Base-by-base conservation (phyloP, 2,888 invertebrate genomes). In the Thera britannica region DNA sequence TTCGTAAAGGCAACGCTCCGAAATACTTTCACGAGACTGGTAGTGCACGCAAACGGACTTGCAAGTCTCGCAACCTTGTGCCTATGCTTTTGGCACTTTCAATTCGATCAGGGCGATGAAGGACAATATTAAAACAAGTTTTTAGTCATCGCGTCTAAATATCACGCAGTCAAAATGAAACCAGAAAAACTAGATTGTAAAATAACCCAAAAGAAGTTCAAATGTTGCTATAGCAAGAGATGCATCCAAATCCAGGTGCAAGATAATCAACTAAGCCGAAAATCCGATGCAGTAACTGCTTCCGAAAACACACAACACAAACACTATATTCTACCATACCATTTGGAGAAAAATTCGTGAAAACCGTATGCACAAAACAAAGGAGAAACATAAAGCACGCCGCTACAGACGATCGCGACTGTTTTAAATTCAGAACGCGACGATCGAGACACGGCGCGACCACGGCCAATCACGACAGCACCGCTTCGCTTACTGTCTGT, bases 1-100 rank as follows among this genome's bases (percentile, higher is more conserved):
- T 89, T 86, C 79, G 86, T 84, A 84, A 90, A 92, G 84, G 88
- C 85, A 85, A 81, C 85, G 86, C 80, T 84, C 84, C 89, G 77
- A 91, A 91, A 91, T 90, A 93, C 93, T 93, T 93, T 93, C 93
- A 92, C 92, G 85, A 83, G 85, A 86, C 85, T 81, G 78, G 86
- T 89, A 89, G 80, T 85, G 89, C 90, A 90, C 90, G 88, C 88
- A 79, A 88, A 84, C 72, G 67, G 65, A 74, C 74, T 75, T 85
- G 83, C 80, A 79, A 82, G 79, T 81, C 81, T 82, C 85, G 84
- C 84, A 85, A 81, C 73, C 72, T 75, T 72, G 76, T 70, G 68
- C 72, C 72, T 72, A 68, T 65, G 68, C 62, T 72, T 75, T 75
- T 67, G 69, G 67, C 67, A 73, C 73, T 77, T 75, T 73, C 75